Evolutionary conservation across 2,888 invertebrate genomes (phyloP).

Genomic region (Parasteatoda lunata): DNA sequence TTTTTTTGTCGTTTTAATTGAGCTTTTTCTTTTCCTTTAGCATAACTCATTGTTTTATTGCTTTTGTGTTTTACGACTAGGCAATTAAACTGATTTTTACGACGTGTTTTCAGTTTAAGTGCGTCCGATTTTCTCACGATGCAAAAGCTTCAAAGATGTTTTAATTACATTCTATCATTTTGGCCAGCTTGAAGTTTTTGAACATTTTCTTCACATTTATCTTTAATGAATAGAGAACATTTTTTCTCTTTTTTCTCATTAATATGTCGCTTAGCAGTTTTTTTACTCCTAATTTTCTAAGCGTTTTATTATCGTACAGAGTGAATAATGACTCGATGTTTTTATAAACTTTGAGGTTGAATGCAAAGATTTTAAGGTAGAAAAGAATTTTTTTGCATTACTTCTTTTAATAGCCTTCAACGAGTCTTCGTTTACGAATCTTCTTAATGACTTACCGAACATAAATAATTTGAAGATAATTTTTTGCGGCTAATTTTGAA

Average conservation of each 20-base stretch:
- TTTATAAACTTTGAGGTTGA: not conserved
- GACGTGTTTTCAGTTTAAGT: conserved; percentile 12
- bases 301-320: conserved; percentile 31
- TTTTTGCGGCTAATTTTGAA: not conserved
- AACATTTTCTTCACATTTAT: conserved; percentile 48
- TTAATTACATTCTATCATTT: conserved; percentile 46
- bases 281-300: conserved; percentile 11
- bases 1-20: too few species aligned
- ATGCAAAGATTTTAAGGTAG: too few species aligned
- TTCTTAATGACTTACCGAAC: conserved; percentile 31
- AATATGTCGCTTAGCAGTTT: not conserved
- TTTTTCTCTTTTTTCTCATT: conserved; percentile 19
- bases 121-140: conserved; percentile 19
- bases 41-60: conserved; percentile 7
- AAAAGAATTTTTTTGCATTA: too few species aligned
- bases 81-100: conserved; percentile 38
- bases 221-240: conserved; percentile 25
- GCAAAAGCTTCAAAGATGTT: not conserved
- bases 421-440: conserved; percentile 1
- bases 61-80: conserved; percentile 3
- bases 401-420: conserved; percentile 8
- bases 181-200: conserved; percentile 7
- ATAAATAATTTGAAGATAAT: conserved; percentile 30
- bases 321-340: conserved; percentile 18
- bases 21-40: not conserved